These are phyloP conservation scores for Stichopus chloronotus DNA, from an alignment of 35 echinoderm and acorn worm genomes.

Conservation along the genomic window DNA sequence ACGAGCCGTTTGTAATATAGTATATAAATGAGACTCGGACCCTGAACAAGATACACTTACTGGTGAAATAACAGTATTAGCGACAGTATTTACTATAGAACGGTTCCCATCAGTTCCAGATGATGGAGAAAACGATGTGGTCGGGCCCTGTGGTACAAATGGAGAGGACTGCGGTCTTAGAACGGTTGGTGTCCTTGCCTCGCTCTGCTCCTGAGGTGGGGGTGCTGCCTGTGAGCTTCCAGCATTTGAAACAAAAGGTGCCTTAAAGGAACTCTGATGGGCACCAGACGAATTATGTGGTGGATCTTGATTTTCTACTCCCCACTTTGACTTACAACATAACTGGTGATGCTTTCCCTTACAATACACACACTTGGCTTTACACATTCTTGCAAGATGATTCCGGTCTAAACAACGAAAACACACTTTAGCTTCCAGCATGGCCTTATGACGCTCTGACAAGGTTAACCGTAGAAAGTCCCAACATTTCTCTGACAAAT, in stretches of 20 bases:
- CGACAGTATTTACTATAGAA: slow-evolving; percentile 1
- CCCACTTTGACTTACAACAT: slow-evolving; percentile 37
- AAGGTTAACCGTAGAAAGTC: slow-evolving; percentile 7
- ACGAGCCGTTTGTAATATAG: slow-evolving; percentile 42
- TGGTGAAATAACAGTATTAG: background rate
- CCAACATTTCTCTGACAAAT: slow-evolving; percentile 44
- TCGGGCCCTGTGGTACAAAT: slow-evolving; percentile 18
- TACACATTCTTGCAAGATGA: slow-evolving; percentile 44
- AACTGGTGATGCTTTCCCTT: slow-evolving; percentile 31
- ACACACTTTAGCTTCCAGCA: slow-evolving; percentile 36
- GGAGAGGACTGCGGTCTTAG: slow-evolving; percentile 30
- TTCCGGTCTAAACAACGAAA: slow-evolving; percentile 24
- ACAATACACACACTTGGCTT: slow-evolving; percentile 14
- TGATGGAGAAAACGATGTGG: background rate
- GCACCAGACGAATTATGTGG: background rate
- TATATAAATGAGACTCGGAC: background rate
- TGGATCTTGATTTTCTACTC: background rate
- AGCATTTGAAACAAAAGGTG: background rate
- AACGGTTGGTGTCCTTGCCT: background rate
- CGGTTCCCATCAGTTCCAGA: background rate
- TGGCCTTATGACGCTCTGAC: background rate
- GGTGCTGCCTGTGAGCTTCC: background rate
- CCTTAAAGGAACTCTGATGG: slow-evolving; percentile 1
- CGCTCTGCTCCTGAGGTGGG: background rate
- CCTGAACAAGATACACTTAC: slow-evolving; percentile 21